Evolutionary conservation across 2,113 vertebrate genomes (phyloP).

Genomic region (Gopherus flavomarginatus): DNA sequence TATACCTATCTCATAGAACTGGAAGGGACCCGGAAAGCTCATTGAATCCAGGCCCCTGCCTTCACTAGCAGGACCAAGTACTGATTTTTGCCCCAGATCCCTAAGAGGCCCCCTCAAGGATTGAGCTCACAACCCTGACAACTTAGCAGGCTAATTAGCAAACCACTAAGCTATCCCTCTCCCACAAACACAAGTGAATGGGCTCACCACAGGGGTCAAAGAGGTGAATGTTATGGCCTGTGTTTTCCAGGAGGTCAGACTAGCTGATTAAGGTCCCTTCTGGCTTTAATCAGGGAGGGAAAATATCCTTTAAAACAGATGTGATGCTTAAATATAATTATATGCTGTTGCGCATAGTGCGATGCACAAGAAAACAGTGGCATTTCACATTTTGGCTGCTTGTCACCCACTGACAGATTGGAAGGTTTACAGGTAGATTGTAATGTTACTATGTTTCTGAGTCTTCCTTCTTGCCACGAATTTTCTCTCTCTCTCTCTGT

Average conservation of each 20-base stretch:
- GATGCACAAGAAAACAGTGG: rapidly evolving
- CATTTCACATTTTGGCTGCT: rapidly evolving
- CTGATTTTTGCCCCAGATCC: too few species aligned
- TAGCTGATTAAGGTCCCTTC: neutral
- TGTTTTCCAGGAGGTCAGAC: neutral
- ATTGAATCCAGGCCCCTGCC: too few species aligned
- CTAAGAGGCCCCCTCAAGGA: too few species aligned
- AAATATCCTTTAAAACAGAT: rapidly evolving
- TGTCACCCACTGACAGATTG: rapidly evolving
- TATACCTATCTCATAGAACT: too few species aligned
- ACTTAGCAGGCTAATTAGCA: too few species aligned
- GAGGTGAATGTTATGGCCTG: neutral
- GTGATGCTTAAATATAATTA: neutral
- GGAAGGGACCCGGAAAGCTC: too few species aligned
- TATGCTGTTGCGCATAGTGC: rapidly evolving
- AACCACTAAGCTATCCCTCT: too few species aligned
- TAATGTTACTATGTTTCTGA: neutral
- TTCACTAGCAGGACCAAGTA: too few species aligned
- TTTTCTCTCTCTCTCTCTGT: neutral
- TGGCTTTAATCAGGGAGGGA: neutral
- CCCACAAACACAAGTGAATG: neutral
- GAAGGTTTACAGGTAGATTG: neutral
- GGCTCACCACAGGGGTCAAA: neutral
- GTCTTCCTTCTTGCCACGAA: rapidly evolving
- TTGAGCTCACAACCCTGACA: too few species aligned